phyloP scores from a whole-genome alignment of 2,888 invertebrate genomes.

The Melikaiella ostensackeni region DNA sequence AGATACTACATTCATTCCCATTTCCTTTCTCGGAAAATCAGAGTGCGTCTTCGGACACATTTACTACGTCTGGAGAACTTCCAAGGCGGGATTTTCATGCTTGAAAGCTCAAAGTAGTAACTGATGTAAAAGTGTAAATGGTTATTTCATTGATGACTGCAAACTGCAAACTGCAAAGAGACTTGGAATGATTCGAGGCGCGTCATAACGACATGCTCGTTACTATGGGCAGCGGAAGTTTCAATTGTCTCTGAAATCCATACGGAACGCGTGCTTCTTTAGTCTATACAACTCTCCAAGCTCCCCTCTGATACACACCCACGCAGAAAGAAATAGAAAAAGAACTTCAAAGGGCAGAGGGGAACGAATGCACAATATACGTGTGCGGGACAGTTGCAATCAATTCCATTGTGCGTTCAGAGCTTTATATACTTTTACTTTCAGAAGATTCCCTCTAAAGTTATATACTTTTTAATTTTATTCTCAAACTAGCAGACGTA shows the following conservation, averaged over 20 bases:
- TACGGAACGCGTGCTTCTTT: conserved; percentile 52
- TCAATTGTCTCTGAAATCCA: conserved; percentile 67
- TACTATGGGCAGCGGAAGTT: conserved; percentile 65
- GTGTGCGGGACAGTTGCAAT: conserved; percentile 53
- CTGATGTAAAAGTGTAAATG: conserved; percentile 1
- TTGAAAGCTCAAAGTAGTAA: background rate
- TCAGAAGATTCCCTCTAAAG: background rate
- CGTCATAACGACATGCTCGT: conserved; percentile 54
- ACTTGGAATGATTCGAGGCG: conserved; percentile 58
- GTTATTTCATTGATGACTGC: conserved; percentile 22
- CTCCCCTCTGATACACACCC: conserved; percentile 44
- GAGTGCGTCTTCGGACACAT: no score
- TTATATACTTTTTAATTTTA: background rate
- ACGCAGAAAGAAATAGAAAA: conserved; percentile 48
- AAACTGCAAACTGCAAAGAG: conserved; percentile 19
- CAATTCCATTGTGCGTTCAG: conserved; percentile 62
- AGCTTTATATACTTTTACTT: conserved; percentile 56
- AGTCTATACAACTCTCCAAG: conserved; percentile 33
- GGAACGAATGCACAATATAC: background rate
- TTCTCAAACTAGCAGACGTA: no score
- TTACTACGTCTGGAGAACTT: background rate
- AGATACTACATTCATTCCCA: no score
- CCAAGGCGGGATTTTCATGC: no score
- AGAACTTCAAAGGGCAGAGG: conserved; percentile 20
- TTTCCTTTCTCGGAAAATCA: background rate